Base-by-base conservation (phyloP, 2,113 vertebrate genomes). In the Choloepus hoffmanni region DNA sequence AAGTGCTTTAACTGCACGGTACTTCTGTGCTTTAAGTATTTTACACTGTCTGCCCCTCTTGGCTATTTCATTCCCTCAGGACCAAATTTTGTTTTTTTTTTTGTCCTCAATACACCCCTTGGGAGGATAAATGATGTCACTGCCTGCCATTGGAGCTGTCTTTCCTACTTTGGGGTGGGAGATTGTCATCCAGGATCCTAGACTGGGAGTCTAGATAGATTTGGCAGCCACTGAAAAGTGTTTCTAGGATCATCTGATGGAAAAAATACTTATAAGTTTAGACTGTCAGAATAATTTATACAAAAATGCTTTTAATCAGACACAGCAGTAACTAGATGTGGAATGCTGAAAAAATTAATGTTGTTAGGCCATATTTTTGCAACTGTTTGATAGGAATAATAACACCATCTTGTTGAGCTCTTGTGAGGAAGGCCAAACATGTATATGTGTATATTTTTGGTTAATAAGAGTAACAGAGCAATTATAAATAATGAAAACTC, bases 101-200 rank as follows among this genome's bases (percentile, higher is more conserved):
- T 36, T 36, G 36, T 36, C 24, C 33, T 70, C 60, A 67, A 4
- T 72, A 28, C 18, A 83, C 63, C 6, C 67, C 60, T 55, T 24
- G 58, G 81, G 96, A 88, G 26, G 13, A 73, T 55, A 83, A 93
- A 76, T 86, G 16, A 95, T 77, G 19, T n/a, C 15, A 53, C 26
- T 74, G 45, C n/a, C 26, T 81, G 55, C 28, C 13, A 33, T 4
- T 18, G 19, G n/a, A 95, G 6, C 1, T 60, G 48, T 76, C 53
- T 73, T 12, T 92, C 18, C 9, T 89, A 5, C 48, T 65, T n/a
- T 23, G 65, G 28, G 4, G 21, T 30, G 79, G 3, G 23, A 50
- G 30, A 40, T 74, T 7, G 7, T 21, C 3, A 10, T 68, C 60
- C 8, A 23, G 50, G 36, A 86, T 70, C 14, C 70, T 33, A 67